Evolutionary conservation across 92 coral and sea anemone genomes (phyloP), one percentile per base, ranked within the genome.

Genomic region (Porites cylindrica): DNA sequence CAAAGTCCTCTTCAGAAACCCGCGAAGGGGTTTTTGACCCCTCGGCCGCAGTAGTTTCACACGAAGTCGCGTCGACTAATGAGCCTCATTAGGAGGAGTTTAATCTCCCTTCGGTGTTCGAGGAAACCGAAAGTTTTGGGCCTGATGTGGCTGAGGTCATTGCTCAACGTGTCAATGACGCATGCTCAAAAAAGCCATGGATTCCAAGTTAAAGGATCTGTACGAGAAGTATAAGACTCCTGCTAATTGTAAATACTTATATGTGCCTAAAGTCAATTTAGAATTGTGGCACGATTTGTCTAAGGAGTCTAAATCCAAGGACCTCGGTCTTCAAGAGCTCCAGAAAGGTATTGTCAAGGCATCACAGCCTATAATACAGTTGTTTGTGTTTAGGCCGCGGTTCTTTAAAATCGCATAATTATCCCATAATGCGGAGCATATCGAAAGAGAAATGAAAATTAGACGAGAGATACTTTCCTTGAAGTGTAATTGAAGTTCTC

Each of bases 381-480:
- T 82, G 14, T 76, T 82, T 69, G 4, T 69, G 1, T 12, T 8
- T 77, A 86, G 91, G 91, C 88, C 75, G 68, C 85, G 88, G 93
- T 86, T 53, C 93, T 91, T 53, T 82, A 58, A 86, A 88, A 51
- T 91, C 82, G 87, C 91, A 86, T 88, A 88, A 82, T 91, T 82
- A 91, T 77, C 91, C 89, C 94, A 88, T 88, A 91, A 91, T 91
- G 91, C 32, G 32, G 32, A 29, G 32, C 32, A 2, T 29, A 29
- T 29, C 2, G 32, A 1, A 29, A 29, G 32, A 29, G 32, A 29
- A 29, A 29, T 29, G 32, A 29, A 29, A 29, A 1, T 29, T 29
- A 29, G 32, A 29, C 32, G 32, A 29, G 32, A 2, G 32, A 3
- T 29, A 29, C 32, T 29, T 29, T 1, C 32, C 32, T 29, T 29